Evolutionary conservation across 1,140 invertebrate genomes (phyloP), one percentile per base, ranked within the genome.

Genomic region (Drosophila carrolli): DNA sequence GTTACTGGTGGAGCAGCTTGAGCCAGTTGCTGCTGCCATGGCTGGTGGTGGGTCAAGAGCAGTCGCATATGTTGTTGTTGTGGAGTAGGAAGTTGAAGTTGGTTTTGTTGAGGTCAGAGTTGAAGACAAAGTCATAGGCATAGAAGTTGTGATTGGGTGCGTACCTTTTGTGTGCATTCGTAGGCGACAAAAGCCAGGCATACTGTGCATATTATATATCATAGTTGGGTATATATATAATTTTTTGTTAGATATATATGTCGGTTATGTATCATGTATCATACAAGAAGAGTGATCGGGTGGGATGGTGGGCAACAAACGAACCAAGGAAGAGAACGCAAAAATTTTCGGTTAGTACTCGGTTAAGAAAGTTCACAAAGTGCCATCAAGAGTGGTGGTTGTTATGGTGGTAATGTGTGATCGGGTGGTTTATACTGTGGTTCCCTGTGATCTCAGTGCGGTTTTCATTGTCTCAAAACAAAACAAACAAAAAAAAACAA

Each of bases 91-190:
- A 75, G 74, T 86, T 86, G 80, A 90, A 78, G 68, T 89, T 71
- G 81, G 75, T 78, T 68, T 70, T 67, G 76, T 71, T 66, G 75
- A 79, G 78, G 75, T 70, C 60, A 74, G 66, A 84, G 81, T 82
- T 85, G 75, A 79, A 85, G 90, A 86, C 88, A 90, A 77, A 91
- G 86, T 85, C 80, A 85, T 55, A 91, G 86, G 78, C 89, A 83
- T 89, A 86, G 88, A 84, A 92, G 76, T 73, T 88, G 88, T 91
- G 89, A 92, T 79, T 92, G 91, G 89, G 91, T 92, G 91, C 92
- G 96, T 96, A 93, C 97, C 96, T 94, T 98, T 98, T 93, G 95
- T 96, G 95, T 99, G 97, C 96, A 99, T 97, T 94, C 98, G 97
- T 93, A 99, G 96, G 92, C 98, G 97, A 94, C 96, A 96, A 96